Conservation (phyloP, 2,113 vertebrate genomes). For the Poeciliopsis prolifica region DNA sequence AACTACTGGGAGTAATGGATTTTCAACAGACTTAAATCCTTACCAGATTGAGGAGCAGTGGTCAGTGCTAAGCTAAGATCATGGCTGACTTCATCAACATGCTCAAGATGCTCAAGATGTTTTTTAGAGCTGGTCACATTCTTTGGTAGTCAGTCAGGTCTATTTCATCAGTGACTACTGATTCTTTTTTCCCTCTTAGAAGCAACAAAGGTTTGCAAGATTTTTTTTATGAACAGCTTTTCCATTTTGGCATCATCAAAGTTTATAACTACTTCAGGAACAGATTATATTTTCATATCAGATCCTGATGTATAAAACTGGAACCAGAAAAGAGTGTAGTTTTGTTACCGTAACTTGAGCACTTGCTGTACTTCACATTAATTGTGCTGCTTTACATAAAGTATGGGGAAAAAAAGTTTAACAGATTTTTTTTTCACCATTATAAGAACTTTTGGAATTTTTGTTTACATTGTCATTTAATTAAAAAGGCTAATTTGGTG, state of each 20-base stretch:
- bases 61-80: neutral
- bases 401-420: too few species aligned
- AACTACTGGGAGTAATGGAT: neutral
- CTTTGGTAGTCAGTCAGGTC: neutral
- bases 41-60: neutral
- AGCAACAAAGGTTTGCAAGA: too few species aligned
- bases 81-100: neutral
- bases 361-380: neutral
- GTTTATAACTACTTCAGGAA: neutral
- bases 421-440: neutral
- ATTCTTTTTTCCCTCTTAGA: neutral
- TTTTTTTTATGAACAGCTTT: too few species aligned
- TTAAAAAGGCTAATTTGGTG: constrained; percentile 38
- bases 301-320: neutral
- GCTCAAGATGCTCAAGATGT: neutral
- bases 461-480: constrained; percentile 36
- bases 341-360: neutral
- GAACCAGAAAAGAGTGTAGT: neutral
- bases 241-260: too few species aligned
- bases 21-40: neutral
- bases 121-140: neutral
- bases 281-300: neutral
- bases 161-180: neutral
- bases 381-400: neutral
- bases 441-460: neutral